Percentiles rank a stretch among this genome's conserved stretches.
These are phyloP conservation scores for Nymphalis io DNA, from an alignment of 1,140 invertebrate species.

Conservation along the genomic window DNA sequence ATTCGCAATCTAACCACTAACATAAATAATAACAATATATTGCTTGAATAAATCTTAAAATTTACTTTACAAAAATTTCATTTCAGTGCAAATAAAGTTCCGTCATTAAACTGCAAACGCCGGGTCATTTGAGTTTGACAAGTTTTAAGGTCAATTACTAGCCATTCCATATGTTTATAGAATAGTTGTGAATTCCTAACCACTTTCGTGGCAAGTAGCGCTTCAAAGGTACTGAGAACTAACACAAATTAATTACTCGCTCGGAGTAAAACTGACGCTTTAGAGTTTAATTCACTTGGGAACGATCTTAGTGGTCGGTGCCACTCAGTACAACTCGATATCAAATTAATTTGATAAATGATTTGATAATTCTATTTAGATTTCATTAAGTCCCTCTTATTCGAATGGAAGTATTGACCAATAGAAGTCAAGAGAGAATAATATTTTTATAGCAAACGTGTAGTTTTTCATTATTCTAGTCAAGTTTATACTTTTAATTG, in stretches of 20 bases:
- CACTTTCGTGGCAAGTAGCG: constrained; percentile 41
- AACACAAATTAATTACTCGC: constrained; percentile 57
- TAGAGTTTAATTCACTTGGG: constrained; percentile 45
- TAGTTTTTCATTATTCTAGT: too few species aligned
- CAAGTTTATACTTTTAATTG: too few species aligned
- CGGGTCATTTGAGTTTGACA: constrained; percentile 40
- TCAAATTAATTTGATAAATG: constrained; percentile 19
- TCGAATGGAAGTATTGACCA: neutral
- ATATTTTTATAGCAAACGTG: too few species aligned
- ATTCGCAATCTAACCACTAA: too few species aligned
- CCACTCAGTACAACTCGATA: constrained; percentile 3
- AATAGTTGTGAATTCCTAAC: constrained; percentile 52
- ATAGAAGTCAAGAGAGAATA: neutral
- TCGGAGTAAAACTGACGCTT: constrained; percentile 47
- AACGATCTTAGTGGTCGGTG: constrained; percentile 31
- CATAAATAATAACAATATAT: too few species aligned
- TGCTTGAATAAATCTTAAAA: neutral
- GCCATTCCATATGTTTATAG: constrained; percentile 42
- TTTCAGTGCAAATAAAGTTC: constrained; percentile 18
- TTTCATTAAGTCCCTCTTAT: neutral
- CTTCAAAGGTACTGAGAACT: constrained; percentile 53
- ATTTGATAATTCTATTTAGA: neutral
- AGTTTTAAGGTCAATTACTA: constrained; percentile 40
- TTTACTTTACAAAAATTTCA: neutral
- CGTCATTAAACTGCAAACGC: constrained; percentile 19